phyloP scores from a whole-genome alignment of 2,797 vertebrate species.

The Spheniscus humboldti region DNA sequence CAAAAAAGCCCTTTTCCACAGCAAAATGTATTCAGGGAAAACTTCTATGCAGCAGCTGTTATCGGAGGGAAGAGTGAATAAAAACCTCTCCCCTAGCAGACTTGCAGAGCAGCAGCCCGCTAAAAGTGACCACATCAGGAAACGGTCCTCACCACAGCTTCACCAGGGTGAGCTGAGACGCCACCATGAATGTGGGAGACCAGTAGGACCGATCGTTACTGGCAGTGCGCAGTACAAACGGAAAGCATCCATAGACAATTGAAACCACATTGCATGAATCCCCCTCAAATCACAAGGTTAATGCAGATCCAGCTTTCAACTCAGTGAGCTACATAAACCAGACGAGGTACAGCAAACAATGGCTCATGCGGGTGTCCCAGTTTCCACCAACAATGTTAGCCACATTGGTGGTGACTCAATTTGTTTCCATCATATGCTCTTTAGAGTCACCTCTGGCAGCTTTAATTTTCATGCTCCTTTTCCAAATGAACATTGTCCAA shows the following conservation, averaged over 20 bases:
- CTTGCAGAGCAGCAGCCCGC: neutral
- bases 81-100: neutral
- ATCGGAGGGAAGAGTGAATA: neutral
- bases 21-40: neutral
- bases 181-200: neutral
- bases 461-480: neutral
- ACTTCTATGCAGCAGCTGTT: neutral
- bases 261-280: conserved; percentile 40
- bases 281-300: conserved; percentile 35
- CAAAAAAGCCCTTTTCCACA: neutral
- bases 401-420: conserved; percentile 36
- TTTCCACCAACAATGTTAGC: conserved; percentile 54
- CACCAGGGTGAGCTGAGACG: conserved; percentile 4
- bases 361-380: conserved; percentile 34
- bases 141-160: neutral
- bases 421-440: conserved; percentile 46
- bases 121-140: conserved; percentile 7
- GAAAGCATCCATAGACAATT: conserved; percentile 26
- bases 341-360: conserved; percentile 54
- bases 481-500: neutral
- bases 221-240: neutral
- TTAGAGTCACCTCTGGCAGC: conserved; percentile 37
- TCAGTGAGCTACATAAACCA: conserved; percentile 52
- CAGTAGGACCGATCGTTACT: neutral
- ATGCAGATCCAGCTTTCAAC: conserved; percentile 40